Evolutionary conservation across 1,140 invertebrate genomes (phyloP).

Genomic region (Dryas iulia): DNA sequence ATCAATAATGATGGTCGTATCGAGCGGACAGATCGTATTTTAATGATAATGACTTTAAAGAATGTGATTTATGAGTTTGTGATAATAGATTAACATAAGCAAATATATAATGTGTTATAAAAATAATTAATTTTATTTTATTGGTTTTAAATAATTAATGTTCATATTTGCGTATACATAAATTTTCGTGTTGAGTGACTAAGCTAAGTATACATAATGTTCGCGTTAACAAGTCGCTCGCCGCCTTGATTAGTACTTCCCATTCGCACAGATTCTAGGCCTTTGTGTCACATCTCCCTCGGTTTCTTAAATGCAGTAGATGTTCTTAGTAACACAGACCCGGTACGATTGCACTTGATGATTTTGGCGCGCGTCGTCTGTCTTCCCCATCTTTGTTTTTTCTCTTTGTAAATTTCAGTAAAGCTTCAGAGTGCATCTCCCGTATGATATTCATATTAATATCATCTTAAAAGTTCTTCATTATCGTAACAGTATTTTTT

Average conservation of each 20-base stretch:
- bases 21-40: background rate
- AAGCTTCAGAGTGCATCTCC: background rate
- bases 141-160: slow-evolving; percentile 22
- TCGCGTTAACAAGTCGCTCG: slow-evolving; percentile 56
- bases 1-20: background rate
- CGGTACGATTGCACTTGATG: slow-evolving; percentile 2
- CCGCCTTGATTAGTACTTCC: slow-evolving; percentile 63
- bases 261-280: slow-evolving; percentile 60
- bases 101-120: background rate
- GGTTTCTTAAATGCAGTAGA: slow-evolving; percentile 17
- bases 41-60: background rate
- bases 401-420: background rate
- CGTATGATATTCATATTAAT: too few species aligned
- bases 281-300: slow-evolving; percentile 45
- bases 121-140: background rate
- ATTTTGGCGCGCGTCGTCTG: background rate
- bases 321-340: background rate
- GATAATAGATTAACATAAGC: background rate
- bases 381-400: background rate
- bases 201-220: slow-evolving; percentile 42
- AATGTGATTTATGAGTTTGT: background rate
- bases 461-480: too few species aligned
- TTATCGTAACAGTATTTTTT: too few species aligned
- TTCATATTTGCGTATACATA: slow-evolving; percentile 21
- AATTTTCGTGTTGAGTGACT: slow-evolving; percentile 27